Evolutionary conservation across 1,140 invertebrate genomes (phyloP).

Genomic region (Cyclargus thomasi): DNA sequence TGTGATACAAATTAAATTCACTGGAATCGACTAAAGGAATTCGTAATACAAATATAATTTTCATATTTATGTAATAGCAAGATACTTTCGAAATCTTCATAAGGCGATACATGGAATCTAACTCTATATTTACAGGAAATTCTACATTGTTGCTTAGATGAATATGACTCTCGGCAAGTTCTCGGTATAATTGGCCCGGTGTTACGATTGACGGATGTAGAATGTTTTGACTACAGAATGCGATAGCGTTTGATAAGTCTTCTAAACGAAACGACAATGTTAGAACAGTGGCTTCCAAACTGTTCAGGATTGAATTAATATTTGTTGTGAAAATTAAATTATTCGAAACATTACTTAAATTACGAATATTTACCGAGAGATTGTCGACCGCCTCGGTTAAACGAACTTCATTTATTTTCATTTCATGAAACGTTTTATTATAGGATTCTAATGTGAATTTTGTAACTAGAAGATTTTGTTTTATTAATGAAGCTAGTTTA

Average conservation of each 20-base stretch:
- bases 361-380: constrained; percentile 26
- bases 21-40: constrained; percentile 31
- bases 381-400: constrained; percentile 31
- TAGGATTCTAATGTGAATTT: constrained; percentile 20
- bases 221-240: constrained; percentile 34
- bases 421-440: constrained; percentile 32
- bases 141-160: constrained; percentile 29
- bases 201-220: constrained; percentile 31
- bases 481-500: constrained; percentile 25
- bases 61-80: constrained; percentile 32
- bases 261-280: constrained; percentile 35
- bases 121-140: constrained; percentile 30
- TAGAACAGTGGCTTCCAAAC: constrained; percentile 29
- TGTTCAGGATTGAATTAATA: constrained; percentile 30
- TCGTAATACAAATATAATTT: constrained; percentile 34
- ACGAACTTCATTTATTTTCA: constrained; percentile 30
- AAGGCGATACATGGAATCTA: constrained; percentile 33
- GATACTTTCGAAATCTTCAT: constrained; percentile 30
- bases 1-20: constrained; percentile 33
- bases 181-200: constrained; percentile 31
- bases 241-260: constrained; percentile 35
- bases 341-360: constrained; percentile 25
- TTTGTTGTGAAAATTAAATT: constrained; percentile 23
- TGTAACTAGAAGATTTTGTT: constrained; percentile 28
- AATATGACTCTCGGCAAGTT: constrained; percentile 34